Conservation (phyloP, 2,888 invertebrate genomes). For the Cancer borealis region DNA sequence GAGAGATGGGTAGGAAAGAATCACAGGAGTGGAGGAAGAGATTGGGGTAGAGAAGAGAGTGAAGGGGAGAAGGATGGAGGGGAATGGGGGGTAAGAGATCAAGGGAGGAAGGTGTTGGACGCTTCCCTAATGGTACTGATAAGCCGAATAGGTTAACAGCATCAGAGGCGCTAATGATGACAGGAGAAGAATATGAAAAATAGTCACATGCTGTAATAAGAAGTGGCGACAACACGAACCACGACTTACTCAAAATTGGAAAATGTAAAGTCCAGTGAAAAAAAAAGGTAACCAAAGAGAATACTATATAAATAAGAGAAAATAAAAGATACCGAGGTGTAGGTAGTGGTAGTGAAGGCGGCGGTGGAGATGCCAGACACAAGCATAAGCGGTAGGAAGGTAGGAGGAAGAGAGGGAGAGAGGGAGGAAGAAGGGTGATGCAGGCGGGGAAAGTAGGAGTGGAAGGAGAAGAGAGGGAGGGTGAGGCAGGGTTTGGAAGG, state of each 20-base stretch:
- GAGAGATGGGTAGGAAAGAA: not conserved
- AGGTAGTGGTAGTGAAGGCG: not conserved
- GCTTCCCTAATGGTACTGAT: not conserved
- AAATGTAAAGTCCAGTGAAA: not conserved
- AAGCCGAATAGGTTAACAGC: not conserved
- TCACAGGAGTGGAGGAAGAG: not conserved
- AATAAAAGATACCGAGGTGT: not conserved
- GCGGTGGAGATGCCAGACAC: not conserved
- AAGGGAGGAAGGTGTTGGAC: not conserved
- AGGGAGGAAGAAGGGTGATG: not conserved
- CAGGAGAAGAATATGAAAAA: not conserved
- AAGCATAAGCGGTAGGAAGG: not conserved
- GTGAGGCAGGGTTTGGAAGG: not conserved
- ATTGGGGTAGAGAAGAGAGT: no score
- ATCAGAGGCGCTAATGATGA: slow-evolving; percentile 14
- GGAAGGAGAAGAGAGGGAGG: not conserved
- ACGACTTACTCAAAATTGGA: not conserved
- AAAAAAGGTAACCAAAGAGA: not conserved
- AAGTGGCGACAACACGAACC: not conserved
- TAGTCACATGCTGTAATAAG: not conserved
- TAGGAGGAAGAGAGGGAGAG: not conserved
- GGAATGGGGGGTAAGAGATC: not conserved
- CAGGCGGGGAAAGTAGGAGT: not conserved
- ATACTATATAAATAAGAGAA: not conserved
- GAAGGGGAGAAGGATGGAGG: not conserved